phyloP scores from a whole-genome alignment of 2,113 vertebrate species.

The Saccopteryx bilineata region DNA sequence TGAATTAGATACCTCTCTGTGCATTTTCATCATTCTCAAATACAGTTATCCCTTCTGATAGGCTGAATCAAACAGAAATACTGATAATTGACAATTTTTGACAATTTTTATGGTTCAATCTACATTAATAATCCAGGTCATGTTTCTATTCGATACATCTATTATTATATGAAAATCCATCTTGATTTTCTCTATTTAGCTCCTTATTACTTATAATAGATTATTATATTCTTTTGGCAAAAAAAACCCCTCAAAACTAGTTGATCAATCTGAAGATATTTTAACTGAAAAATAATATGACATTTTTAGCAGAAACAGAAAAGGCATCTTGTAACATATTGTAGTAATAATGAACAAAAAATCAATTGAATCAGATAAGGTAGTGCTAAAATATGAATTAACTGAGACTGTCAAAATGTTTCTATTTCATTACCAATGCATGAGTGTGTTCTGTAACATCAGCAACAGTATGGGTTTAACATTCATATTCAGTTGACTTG shows the following conservation, averaged over 20 bases:
- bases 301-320: neutral
- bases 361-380: neutral
- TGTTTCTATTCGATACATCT: neutral
- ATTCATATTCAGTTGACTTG: neutral
- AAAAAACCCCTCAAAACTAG: neutral
- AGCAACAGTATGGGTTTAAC: neutral
- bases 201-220: neutral
- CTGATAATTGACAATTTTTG: neutral
- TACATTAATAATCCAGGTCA: neutral
- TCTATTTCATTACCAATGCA: neutral
- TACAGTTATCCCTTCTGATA: neutral
- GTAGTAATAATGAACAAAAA: neutral
- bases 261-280: neutral
- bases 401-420: neutral
- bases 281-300: neutral
- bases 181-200: neutral
- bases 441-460: neutral
- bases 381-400: neutral
- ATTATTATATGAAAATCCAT: neutral
- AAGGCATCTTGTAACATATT: neutral
- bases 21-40: neutral
- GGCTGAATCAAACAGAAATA: neutral
- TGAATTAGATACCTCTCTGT: neutral
- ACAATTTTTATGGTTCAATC: neutral
- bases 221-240: neutral